These are phyloP conservation scores for Promerops cafer DNA, from an alignment of 2,113 vertebrate genomes.

Conservation along the genomic window DNA sequence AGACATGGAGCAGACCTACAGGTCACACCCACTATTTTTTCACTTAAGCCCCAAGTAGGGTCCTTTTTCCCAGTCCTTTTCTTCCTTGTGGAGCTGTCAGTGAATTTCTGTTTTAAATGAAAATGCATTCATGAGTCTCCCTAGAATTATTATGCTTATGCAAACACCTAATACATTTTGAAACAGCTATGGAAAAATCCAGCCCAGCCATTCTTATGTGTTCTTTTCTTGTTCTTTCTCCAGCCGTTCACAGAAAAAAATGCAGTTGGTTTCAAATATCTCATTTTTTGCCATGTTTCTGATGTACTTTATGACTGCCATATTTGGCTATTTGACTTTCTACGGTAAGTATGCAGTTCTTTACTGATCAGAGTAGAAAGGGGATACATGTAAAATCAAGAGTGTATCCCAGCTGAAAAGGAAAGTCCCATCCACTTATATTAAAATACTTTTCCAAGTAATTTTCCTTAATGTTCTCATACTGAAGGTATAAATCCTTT, in stretches of 20 bases:
- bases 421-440: background rate
- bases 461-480: background rate
- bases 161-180: background rate
- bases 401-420: background rate
- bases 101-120: background rate
- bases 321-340: constrained; percentile 84
- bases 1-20: background rate
- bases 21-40: background rate
- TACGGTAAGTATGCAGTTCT: constrained; percentile 71
- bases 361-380: background rate
- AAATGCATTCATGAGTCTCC: background rate
- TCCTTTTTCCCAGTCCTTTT: background rate
- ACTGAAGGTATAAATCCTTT: background rate
- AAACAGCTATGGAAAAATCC: background rate
- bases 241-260: constrained; percentile 79
- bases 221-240: constrained; percentile 30
- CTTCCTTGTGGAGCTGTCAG: background rate
- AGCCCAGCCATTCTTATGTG: background rate
- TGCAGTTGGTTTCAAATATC: constrained; percentile 80
- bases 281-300: constrained; percentile 82
- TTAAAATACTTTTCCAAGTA: background rate
- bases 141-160: background rate
- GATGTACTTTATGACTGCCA: constrained; percentile 81
- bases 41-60: background rate
- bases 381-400: background rate